Percentiles rank a stretch among this genome's conserved stretches.
These are phyloP conservation scores for Apodemus sylvaticus DNA, from an alignment of 2,113 vertebrate species.

Conservation along the genomic window DNA sequence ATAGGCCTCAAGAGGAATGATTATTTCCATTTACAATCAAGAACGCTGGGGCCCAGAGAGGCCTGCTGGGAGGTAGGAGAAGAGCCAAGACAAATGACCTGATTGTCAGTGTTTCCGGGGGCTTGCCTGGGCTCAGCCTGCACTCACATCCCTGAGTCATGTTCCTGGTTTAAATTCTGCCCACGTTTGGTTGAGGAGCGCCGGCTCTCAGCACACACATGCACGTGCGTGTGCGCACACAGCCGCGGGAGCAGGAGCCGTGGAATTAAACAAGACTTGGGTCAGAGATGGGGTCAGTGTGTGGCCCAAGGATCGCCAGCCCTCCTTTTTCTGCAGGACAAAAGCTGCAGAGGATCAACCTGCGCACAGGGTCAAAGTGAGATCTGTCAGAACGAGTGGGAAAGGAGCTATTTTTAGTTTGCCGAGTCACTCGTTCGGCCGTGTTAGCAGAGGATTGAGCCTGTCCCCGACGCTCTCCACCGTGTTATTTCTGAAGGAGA, in stretches of 20 bases:
- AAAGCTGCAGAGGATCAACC: slow-evolving; percentile 66
- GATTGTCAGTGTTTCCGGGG: slow-evolving; percentile 1
- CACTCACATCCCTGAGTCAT: slow-evolving; percentile 70
- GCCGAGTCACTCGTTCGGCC: slow-evolving; percentile 78
- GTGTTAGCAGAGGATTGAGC: slow-evolving; percentile 74
- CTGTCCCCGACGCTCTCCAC: slow-evolving; percentile 73
- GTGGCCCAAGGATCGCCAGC: slow-evolving; percentile 12
- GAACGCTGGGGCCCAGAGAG: slow-evolving; percentile 16
- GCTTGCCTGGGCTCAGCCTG: slow-evolving; percentile 22
- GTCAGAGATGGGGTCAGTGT: background rate
- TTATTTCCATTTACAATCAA: background rate
- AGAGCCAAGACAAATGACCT: background rate
- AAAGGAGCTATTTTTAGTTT: slow-evolving; percentile 80
- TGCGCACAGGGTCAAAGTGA: slow-evolving; percentile 70
- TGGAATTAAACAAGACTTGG: slow-evolving; percentile 40
- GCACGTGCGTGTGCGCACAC: background rate
- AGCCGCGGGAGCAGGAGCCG: background rate
- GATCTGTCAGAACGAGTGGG: slow-evolving; percentile 74
- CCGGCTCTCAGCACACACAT: background rate
- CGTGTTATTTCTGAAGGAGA: slow-evolving; percentile 65
- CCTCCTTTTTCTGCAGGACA: slow-evolving; percentile 53
- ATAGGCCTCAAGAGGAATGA: background rate
- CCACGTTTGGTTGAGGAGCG: slow-evolving; percentile 61
- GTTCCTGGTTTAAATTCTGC: slow-evolving; percentile 72
- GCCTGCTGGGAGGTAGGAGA: slow-evolving; percentile 34